Percentiles rank a stretch among this genome's conserved stretches.
phyloP scores from a whole-genome alignment of 1,140 invertebrate species.

The Bombus consobrinus region DNA sequence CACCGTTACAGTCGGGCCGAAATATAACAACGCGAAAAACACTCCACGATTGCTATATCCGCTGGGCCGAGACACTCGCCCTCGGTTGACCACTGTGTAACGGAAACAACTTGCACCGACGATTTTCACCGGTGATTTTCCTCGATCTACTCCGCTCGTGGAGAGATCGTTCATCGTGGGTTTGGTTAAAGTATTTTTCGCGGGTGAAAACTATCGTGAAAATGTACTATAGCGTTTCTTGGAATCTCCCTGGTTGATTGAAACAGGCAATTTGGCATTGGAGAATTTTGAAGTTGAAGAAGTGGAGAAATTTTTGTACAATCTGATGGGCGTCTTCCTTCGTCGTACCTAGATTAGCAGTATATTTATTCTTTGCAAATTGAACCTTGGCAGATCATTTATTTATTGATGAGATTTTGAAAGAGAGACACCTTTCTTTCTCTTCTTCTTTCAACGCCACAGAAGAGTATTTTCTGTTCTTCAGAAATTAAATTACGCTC shows the following conservation, averaged over 20 bases:
- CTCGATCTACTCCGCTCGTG: constrained; percentile 15
- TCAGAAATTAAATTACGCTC: background rate
- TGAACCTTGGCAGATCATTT: too few relatives aligned
- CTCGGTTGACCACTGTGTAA: constrained; percentile 66
- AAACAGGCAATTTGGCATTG: background rate
- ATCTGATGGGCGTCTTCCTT: too few relatives aligned
- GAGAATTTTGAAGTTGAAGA: background rate
- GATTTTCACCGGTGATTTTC: constrained; percentile 58
- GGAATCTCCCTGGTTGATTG: background rate
- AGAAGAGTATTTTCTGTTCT: background rate
- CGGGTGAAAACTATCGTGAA: background rate
- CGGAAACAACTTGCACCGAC: constrained; percentile 70
- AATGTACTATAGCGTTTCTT: background rate
- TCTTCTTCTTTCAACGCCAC: background rate
- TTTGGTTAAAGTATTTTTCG: background rate
- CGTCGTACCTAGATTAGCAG: too few relatives aligned
- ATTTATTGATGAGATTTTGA: background rate
- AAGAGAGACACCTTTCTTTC: background rate
- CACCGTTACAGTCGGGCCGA: constrained; percentile 60
- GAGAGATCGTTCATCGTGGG: constrained; percentile 13
- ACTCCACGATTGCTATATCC: constrained; percentile 73
- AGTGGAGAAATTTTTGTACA: background rate
- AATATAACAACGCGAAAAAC: constrained; percentile 77
- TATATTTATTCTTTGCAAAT: too few relatives aligned
- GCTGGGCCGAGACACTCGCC: constrained; percentile 58